Conservation (phyloP, 2,888 invertebrate genomes). For the Fissipunctia ypsillon region DNA sequence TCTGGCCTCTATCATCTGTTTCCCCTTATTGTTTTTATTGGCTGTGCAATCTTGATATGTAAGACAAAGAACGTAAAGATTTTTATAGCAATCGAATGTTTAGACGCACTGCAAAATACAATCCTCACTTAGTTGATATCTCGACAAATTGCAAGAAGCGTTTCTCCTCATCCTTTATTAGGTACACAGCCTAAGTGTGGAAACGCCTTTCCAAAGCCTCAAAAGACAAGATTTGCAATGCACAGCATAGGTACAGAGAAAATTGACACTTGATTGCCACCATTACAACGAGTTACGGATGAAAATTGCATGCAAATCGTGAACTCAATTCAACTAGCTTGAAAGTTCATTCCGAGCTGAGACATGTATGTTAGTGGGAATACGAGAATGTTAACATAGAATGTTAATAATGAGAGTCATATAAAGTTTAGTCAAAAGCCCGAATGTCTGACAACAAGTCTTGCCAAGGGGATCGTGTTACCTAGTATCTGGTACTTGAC, state of each 20-base stretch:
- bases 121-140: neutral
- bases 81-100: no score
- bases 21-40: no score
- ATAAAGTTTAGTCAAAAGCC: neutral
- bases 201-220: neutral
- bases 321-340: neutral
- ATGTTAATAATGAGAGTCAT: neutral
- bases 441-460: neutral
- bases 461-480: neutral
- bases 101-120: no score
- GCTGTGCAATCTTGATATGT: no score
- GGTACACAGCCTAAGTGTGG: neutral
- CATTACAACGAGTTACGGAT: conserved; percentile 12
- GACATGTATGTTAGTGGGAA: neutral
- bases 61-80: no score
- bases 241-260: conserved; percentile 1
- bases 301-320: conserved; percentile 29
- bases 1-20: no score
- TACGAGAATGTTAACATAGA: neutral
- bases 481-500: no score
- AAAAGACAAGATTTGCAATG: conserved; percentile 15
- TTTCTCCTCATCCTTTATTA: neutral
- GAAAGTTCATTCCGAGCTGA: conserved; percentile 12
- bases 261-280: conserved; percentile 30
- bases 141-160: neutral